Conservation (phyloP, 2,113 vertebrate species). For the Cryptoleucopteryx plumbea region DNA sequence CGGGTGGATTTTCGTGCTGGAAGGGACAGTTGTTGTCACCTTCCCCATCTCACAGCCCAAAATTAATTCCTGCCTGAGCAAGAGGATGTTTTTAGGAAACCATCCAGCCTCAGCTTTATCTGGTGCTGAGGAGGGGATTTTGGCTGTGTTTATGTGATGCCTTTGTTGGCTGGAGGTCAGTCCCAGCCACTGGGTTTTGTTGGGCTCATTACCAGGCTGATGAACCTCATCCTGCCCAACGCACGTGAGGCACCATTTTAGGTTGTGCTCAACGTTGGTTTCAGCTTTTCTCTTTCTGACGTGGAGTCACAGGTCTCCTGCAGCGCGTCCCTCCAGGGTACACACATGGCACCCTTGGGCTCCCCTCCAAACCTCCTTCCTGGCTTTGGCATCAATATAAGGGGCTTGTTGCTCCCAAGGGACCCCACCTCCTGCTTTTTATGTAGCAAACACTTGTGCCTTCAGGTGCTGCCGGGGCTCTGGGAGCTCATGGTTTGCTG, state of each 20-base stretch:
- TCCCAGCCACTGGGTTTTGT: neutral
- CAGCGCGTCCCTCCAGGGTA: neutral
- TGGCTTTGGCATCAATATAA: neutral
- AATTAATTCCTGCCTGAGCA: neutral
- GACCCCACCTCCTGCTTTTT: neutral
- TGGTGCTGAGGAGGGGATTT: neutral
- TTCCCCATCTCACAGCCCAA: neutral
- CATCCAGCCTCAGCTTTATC: neutral
- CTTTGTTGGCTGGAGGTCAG: neutral
- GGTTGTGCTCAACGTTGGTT: neutral
- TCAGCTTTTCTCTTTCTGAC: neutral
- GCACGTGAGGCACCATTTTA: neutral
- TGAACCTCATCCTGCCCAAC: neutral
- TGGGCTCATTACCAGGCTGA: neutral
- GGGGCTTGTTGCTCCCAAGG: neutral
- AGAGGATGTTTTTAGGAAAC: neutral
- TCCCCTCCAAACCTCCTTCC: neutral
- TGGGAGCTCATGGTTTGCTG: neutral
- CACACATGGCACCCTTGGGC: neutral
- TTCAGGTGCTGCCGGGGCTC: neutral
- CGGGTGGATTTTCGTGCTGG: rapidly evolving
- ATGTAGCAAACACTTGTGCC: neutral
- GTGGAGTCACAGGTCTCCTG: neutral
- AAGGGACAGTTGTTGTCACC: neutral
- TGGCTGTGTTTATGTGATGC: rapidly evolving